Base-by-base conservation (phyloP, 2,888 invertebrate species). In the Agrilus cyanescens region DNA sequence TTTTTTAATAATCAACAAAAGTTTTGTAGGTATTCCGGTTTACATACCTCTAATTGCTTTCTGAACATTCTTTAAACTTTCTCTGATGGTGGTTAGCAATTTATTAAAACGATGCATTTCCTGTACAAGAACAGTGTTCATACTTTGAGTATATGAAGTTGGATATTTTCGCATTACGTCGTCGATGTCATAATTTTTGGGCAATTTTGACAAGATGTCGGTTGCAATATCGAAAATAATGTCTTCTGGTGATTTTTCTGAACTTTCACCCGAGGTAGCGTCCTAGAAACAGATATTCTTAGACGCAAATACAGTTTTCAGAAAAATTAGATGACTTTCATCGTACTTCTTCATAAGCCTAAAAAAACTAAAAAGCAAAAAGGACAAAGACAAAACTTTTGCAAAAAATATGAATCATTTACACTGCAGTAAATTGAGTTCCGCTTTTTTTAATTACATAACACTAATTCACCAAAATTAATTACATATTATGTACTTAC, bases 111-210 rank as follows among this genome's bases (percentile, higher is more conserved):
- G 66, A 6, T 80, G 82, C 69, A 88, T 85, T 65, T 89, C 89
- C 63, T 89, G 88, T 4, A 90, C 84, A 41, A 94, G 71, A 0
- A 94, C 93, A 1, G 93, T 93, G 57, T 94, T 93, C 89, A 94
- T 89, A 54, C 91, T 91, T 72, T 93, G 88, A 63, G 79, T 67
- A 68, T 93, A 75, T 52, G 73, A 61, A 44, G 87, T 82, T 43
- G 93, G 80, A 72, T 82, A 82, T 67, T 82, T 72, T 62, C 74
- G 65, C 59, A 81, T 68, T 41, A 85, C 69, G 51, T 70, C 58
- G 59, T 82, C 68, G 53, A 88, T 60, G 69, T 80, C 73, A 69
- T 77, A 81, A 66, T 82, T 73, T 16, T 64, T 61, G 0, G 93
- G 93, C 20, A 94, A 67, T 57, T 85, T 84, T 5, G 70, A 65